phyloP scores from a whole-genome alignment of 1,140 invertebrate genomes.

The Dreissena polymorpha region DNA sequence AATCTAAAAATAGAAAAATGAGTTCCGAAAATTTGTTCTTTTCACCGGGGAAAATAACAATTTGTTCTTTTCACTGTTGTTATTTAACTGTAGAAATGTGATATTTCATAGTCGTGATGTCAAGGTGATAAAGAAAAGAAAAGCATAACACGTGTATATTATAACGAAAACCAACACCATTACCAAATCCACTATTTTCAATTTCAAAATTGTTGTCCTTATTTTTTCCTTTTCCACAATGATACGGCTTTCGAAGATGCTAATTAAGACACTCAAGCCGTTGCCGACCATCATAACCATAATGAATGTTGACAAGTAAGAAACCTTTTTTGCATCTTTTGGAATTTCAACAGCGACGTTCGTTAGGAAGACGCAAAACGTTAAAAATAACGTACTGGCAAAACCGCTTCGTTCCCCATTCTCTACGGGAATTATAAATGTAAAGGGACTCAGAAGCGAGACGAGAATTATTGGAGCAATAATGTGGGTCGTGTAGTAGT shows the following conservation, averaged over 20 bases:
- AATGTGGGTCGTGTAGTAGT: constrained; percentile 82
- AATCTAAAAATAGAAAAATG: too few species aligned
- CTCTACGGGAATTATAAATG: constrained; percentile 81
- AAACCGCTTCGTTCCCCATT: constrained; percentile 83
- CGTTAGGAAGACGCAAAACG: constrained; percentile 83
- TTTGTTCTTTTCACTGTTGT: too few species aligned
- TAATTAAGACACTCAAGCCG: constrained; percentile 2
- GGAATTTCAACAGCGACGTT: constrained; percentile 83
- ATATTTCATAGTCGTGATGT: too few species aligned
- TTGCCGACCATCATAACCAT: not conserved
- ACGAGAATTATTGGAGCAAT: constrained; percentile 83
- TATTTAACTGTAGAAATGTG: too few species aligned
- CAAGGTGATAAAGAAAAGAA: too few species aligned
- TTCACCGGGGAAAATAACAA: too few species aligned
- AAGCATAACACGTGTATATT: too few species aligned
- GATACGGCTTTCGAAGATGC: not conserved
- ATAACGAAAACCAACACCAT: too few species aligned
- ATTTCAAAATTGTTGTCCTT: too few species aligned
- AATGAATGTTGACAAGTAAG: constrained; percentile 80
- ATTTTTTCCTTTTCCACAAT: too few species aligned
- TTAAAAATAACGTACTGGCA: constrained; percentile 82
- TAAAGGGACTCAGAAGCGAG: constrained; percentile 81
- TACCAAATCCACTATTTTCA: too few species aligned
- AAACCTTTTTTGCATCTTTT: constrained; percentile 82
- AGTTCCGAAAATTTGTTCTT: too few species aligned